Conservation (phyloP, 2,113 vertebrate genomes). For the Ariopsis seemanni region DNA sequence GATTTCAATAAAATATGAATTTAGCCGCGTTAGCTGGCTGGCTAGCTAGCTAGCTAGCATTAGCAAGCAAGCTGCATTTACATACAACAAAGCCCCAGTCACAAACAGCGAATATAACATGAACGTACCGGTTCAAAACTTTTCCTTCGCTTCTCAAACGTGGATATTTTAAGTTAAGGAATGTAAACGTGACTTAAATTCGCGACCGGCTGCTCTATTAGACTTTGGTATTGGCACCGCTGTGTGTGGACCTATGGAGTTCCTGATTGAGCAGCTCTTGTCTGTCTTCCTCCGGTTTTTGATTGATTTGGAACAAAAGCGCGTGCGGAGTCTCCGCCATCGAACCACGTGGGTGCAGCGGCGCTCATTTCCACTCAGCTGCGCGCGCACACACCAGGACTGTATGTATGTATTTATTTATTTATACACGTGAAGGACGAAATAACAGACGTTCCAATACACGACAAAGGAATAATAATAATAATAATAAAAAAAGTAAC, state of each 20-base stretch:
- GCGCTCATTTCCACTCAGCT: conserved; percentile 62
- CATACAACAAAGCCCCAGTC: conserved; percentile 61
- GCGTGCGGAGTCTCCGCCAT: conserved; percentile 81
- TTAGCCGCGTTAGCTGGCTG: conserved; percentile 53
- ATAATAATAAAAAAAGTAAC: too few species aligned
- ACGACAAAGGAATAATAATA: too few species aligned
- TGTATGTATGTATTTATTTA: too few species aligned
- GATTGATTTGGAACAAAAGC: conserved; percentile 93
- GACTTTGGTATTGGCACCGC: conserved; percentile 11
- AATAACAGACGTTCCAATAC: too few species aligned
- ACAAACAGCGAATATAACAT: conserved; percentile 48
- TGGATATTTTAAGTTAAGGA: not conserved
- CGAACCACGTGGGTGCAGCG: conserved; percentile 82
- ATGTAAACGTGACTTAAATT: not conserved
- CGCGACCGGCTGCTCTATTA: not conserved
- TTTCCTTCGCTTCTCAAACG: conserved; percentile 33
- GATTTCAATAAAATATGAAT: not conserved
- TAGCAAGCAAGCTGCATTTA: conserved; percentile 27
- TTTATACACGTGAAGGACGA: too few species aligned
- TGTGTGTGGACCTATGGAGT: conserved; percentile 62
- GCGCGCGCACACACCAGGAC: conserved; percentile 44
- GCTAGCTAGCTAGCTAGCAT: conserved; percentile 60
- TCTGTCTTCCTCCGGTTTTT: conserved; percentile 73
- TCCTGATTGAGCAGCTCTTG: conserved; percentile 71
- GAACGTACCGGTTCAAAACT: conserved; percentile 52